Percentiles rank a stretch among this genome's conserved stretches.
phyloP scores from a whole-genome alignment of 2,888 invertebrate genomes.

The Cordilura impudica region DNA sequence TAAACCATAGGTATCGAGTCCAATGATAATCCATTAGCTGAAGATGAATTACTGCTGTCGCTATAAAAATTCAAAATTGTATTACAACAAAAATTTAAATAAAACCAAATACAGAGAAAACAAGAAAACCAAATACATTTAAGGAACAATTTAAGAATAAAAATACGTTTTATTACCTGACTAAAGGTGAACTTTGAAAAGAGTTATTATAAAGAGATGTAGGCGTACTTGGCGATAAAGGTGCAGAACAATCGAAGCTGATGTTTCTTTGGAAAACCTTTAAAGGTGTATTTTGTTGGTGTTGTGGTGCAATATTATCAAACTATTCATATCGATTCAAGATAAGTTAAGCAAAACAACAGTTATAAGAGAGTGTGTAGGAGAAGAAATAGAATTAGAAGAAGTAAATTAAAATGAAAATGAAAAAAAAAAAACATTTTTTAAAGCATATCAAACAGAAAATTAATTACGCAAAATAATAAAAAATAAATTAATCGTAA shows the following conservation, averaged over 20 bases:
- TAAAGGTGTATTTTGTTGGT: conserved; percentile 76
- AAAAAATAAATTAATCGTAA: no score
- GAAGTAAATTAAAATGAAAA: conserved; percentile 60
- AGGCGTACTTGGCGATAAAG: conserved; percentile 78
- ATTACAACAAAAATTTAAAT: neutral
- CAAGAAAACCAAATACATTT: neutral
- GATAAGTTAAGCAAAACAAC: conserved; percentile 62
- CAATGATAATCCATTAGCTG: conserved; percentile 72
- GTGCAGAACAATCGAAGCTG: conserved; percentile 78
- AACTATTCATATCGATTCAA: conserved; percentile 70
- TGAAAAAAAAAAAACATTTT: conserved; percentile 21
- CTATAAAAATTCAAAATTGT: conserved; percentile 63
- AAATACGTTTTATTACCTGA: conserved; percentile 72
- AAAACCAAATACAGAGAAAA: neutral
- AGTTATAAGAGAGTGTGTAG: conserved; percentile 11
- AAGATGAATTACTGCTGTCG: conserved; percentile 75
- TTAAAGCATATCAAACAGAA: conserved; percentile 26
- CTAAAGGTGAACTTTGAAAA: conserved; percentile 77
- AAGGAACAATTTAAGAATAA: neutral
- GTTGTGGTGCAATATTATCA: conserved; percentile 75
- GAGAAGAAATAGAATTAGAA: conserved; percentile 61
- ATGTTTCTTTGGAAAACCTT: conserved; percentile 78
- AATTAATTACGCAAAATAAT: no score
- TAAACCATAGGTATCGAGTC: conserved; percentile 73
- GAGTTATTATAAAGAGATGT: conserved; percentile 77